Percentiles rank a stretch among this genome's conserved stretches.
phyloP scores from a whole-genome alignment of 1,140 invertebrate genomes.

The Maconellicoccus hirsutus region DNA sequence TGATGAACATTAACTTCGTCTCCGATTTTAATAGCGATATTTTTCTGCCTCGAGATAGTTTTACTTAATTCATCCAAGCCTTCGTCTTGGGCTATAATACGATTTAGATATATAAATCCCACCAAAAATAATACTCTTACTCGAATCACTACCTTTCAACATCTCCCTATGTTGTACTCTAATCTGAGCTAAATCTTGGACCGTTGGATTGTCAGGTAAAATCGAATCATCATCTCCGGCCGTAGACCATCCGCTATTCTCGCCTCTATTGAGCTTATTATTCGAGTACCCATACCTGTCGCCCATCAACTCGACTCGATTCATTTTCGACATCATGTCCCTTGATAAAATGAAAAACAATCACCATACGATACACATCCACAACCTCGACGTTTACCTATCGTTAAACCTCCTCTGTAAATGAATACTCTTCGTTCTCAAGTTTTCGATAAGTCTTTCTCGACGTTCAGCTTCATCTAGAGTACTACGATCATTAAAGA shows the following conservation, averaged over 20 bases:
- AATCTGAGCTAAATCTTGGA: background rate
- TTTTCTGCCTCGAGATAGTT: constrained; percentile 63
- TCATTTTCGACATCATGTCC: background rate
- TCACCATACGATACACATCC: background rate
- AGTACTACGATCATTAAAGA: constrained; percentile 36
- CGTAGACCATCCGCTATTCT: background rate
- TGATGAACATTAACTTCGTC: constrained; percentile 68
- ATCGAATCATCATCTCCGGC: background rate
- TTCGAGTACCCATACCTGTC: background rate
- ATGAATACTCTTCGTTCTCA: constrained; percentile 45
- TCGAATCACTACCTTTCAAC: background rate
- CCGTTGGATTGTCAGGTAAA: background rate
- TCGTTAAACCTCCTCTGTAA: constrained; percentile 43
- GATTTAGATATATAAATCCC: background rate
- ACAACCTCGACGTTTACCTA: too few relatives aligned
- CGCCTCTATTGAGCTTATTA: background rate
- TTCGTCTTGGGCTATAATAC: constrained; percentile 53
- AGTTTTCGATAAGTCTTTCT: constrained; percentile 43
- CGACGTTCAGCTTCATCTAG: constrained; percentile 48
- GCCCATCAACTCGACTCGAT: background rate
- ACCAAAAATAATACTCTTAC: background rate
- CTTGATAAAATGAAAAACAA: background rate
- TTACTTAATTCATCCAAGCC: constrained; percentile 62
- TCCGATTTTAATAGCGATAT: constrained; percentile 59
- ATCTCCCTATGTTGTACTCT: background rate